Conservation (phyloP, 2,113 vertebrate genomes). For the Bos indicus region DNA sequence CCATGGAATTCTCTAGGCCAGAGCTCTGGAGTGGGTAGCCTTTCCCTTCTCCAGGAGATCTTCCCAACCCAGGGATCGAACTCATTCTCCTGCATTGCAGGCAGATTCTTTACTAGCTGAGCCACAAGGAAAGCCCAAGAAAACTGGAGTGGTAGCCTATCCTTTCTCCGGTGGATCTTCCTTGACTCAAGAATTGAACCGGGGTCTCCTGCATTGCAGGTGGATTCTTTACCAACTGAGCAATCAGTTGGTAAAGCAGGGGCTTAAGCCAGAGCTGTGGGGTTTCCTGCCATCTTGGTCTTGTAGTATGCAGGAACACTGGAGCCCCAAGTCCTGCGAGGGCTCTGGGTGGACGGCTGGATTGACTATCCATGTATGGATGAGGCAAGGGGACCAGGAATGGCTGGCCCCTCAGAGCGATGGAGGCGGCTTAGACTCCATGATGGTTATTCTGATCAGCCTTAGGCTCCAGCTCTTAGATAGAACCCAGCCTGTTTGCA, state of each 20-base stretch:
- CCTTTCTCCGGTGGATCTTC: neutral
- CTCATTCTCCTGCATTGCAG: neutral
- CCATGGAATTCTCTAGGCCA: neutral
- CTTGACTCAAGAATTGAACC: neutral
- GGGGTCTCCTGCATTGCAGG: neutral
- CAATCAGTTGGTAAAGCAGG: neutral
- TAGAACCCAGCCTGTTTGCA: neutral
- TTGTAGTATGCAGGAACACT: neutral
- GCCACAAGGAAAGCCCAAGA: neutral
- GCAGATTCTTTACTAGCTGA: neutral
- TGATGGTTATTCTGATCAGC: neutral
- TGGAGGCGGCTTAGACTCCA: neutral
- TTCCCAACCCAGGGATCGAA: neutral
- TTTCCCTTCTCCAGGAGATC: neutral
- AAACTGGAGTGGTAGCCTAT: neutral
- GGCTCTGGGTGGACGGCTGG: neutral
- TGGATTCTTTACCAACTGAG: neutral
- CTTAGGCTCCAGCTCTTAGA: neutral
- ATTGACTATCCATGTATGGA: too few species aligned
- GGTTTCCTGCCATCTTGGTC: neutral
- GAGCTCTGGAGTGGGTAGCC: neutral
- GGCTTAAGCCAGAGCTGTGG: neutral
- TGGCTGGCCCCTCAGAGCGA: neutral
- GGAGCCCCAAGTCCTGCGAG: neutral
- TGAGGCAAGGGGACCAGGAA: neutral